Percentiles rank a stretch among this genome's conserved stretches.
Conservation (phyloP, 2,888 invertebrate species). For the Apodemia mormo region DNA sequence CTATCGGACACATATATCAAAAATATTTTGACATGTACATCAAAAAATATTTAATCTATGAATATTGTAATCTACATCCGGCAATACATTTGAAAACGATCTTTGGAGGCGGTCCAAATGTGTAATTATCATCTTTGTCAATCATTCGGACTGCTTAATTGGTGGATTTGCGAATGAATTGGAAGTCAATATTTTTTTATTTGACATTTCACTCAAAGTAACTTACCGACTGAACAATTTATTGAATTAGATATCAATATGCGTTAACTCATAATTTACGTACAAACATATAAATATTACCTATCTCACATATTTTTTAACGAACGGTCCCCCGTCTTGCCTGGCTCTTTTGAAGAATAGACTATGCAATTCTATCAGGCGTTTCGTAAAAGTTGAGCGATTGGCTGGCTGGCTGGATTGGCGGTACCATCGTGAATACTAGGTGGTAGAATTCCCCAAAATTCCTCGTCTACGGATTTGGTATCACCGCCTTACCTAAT, state of each 20-base stretch:
- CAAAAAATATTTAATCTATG: not conserved
- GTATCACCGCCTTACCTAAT: no score
- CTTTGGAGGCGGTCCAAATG: not conserved
- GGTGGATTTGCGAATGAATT: not conserved
- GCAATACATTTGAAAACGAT: constrained; percentile 1
- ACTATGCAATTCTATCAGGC: no score
- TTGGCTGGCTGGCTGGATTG: no score
- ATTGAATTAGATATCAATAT: not conserved
- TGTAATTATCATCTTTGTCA: constrained; percentile 8
- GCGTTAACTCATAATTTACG: no score
- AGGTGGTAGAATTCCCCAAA: no score
- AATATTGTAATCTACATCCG: constrained; percentile 4
- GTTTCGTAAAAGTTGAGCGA: no score
- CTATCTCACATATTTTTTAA: no score
- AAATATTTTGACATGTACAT: not conserved
- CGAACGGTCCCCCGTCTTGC: no score
- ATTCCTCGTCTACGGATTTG: no score
- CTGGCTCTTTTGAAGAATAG: no score
- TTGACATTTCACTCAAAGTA: not conserved
- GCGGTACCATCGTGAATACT: no score
- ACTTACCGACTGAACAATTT: not conserved
- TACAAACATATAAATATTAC: no score
- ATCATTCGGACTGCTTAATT: constrained; percentile 6
- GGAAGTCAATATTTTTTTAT: not conserved
- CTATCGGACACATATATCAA: not conserved